These are phyloP conservation scores for Drosophila pallidifrons DNA, from an alignment of 1,140 invertebrate species.

Conservation along the genomic window DNA sequence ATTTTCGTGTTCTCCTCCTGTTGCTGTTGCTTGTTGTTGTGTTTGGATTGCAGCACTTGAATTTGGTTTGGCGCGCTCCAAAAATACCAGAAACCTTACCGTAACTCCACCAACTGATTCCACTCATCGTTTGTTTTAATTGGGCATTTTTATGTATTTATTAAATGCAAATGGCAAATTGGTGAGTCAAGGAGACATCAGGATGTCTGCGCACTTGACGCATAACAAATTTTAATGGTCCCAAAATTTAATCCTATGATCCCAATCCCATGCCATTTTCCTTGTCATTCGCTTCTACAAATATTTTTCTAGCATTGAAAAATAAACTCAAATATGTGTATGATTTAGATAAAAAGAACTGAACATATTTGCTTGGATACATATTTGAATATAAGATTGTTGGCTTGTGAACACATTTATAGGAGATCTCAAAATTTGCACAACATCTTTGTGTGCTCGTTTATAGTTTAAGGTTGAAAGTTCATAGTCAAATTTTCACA, in stretches of 20 bases:
- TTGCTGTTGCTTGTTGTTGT: conserved; percentile 20
- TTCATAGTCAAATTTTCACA: conserved; percentile 5
- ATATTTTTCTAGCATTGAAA: neutral
- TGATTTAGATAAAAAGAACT: conserved; percentile 22
- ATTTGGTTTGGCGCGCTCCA: conserved; percentile 51
- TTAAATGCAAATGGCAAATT: conserved; percentile 56
- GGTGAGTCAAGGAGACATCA: conserved; percentile 2
- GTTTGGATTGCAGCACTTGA: conserved; percentile 46
- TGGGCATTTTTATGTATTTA: conserved; percentile 69
- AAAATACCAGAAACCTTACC: conserved; percentile 23
- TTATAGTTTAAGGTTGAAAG: neutral
- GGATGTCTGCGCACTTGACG: conserved; percentile 43
- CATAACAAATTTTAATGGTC: conserved; percentile 17
- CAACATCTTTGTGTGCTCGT: neutral
- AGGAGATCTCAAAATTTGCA: conserved; percentile 31
- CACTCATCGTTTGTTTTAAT: conserved; percentile 74
- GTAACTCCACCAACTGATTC: conserved; percentile 40
- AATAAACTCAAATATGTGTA: conserved; percentile 19
- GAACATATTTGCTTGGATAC: conserved; percentile 20
- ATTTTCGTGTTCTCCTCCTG: conserved; percentile 50
- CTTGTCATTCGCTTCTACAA: too few relatives aligned
- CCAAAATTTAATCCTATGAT: neutral
- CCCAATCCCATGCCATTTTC: neutral
- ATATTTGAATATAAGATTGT: conserved; percentile 1
- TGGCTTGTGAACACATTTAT: conserved; percentile 1